Evolutionary conservation across 2,797 vertebrate genomes (phyloP).

Genomic region (Euphonia xanthogaster): DNA sequence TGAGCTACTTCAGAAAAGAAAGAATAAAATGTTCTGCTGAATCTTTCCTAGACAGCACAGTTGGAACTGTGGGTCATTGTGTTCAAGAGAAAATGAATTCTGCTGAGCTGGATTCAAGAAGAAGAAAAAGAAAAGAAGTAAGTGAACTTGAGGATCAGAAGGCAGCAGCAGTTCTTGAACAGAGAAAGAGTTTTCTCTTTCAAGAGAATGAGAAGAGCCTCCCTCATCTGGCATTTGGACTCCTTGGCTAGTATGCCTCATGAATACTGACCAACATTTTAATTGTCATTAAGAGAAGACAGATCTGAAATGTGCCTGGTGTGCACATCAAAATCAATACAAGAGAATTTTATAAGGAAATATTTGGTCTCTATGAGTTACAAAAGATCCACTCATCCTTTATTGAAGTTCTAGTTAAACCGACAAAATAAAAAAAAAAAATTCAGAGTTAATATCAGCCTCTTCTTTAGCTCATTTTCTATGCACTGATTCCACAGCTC

Average conservation of each 20-base stretch:
- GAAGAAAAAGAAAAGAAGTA: not conserved
- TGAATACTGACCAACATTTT: not conserved
- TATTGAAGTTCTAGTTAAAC: not conserved
- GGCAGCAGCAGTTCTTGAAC: not conserved
- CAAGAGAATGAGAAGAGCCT: not conserved
- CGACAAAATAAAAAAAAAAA: not conserved
- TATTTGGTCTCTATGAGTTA: not conserved
- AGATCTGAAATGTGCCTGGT: not conserved
- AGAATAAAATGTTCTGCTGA: not conserved
- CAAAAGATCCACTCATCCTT: rapidly evolving
- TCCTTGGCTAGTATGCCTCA: not conserved
- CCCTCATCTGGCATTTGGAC: not conserved
- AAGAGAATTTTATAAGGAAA: not conserved
- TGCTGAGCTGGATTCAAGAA: not conserved
- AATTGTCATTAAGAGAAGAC: not conserved
- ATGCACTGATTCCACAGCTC: not conserved
- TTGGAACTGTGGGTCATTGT: not conserved
- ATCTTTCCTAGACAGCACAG: not conserved
- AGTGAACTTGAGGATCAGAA: not conserved
- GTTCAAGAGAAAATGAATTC: not conserved
- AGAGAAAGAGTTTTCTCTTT: not conserved
- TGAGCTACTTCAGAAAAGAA: not conserved
- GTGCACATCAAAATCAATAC: not conserved
- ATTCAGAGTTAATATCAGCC: not conserved
- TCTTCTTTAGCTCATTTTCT: not conserved